Evolutionary conservation across 1,140 invertebrate genomes (phyloP).

Genomic region (Pemphigus obesinymphae): DNA sequence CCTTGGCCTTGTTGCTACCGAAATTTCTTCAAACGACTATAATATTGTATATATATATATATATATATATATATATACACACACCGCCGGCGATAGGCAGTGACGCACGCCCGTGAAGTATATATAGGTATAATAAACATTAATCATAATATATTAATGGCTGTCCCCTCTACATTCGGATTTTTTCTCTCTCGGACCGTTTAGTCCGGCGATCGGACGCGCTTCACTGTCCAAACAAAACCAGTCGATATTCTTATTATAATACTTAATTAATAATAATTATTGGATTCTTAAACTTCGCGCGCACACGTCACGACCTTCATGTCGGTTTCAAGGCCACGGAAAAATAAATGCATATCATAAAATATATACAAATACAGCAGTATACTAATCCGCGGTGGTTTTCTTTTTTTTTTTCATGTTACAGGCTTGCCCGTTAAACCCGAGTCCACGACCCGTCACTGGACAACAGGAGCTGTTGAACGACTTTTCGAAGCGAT

Average conservation of each 20-base stretch:
- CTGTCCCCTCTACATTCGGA: too few species aligned
- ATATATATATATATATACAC: too few species aligned
- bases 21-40: constrained; percentile 1
- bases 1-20: constrained; percentile 30
- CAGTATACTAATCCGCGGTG: background rate
- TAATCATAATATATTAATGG: too few species aligned
- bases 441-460: constrained; percentile 81
- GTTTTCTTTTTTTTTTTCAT: constrained; percentile 52
- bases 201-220: background rate
- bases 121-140: too few species aligned
- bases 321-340: background rate
- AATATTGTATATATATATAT: too few species aligned
- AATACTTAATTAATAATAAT: too few species aligned
- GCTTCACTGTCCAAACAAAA: background rate
- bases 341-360: background rate
- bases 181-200: too few species aligned
- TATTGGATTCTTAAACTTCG: too few species aligned
- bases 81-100: too few species aligned
- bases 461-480: constrained; percentile 70
- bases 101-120: background rate
- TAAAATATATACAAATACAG: background rate
- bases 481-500: constrained; percentile 87
- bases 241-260: too few species aligned
- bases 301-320: background rate
- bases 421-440: constrained; percentile 88